These are phyloP conservation scores for Plutella xylostella DNA, from an alignment of 2,888 invertebrate species.

Conservation along the genomic window DNA sequence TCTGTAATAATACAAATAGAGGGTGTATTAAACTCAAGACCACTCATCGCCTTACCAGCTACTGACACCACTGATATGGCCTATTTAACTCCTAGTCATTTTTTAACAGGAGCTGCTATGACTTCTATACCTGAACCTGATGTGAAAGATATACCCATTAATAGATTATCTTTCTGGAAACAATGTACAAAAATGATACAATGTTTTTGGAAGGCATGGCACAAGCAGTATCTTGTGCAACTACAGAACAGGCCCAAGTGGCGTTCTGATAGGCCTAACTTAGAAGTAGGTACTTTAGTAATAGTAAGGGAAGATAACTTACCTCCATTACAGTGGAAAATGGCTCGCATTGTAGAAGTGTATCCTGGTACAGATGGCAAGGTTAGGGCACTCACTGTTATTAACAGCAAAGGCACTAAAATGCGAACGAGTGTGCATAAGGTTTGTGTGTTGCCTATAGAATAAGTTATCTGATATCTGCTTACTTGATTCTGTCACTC, in stretches of 20 bases:
- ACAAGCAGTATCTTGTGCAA: slow-evolving; percentile 9
- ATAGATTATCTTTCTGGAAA: slow-evolving; percentile 11
- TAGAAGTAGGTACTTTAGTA: slow-evolving; percentile 12
- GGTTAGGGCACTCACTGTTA: slow-evolving; percentile 7
- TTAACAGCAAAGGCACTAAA: slow-evolving; percentile 6
- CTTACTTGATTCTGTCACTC: no score
- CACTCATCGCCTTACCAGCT: slow-evolving; percentile 20
- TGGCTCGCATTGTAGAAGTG: slow-evolving; percentile 10
- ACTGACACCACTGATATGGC: slow-evolving; percentile 18
- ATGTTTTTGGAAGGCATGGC: slow-evolving; percentile 13
- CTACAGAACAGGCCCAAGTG: slow-evolving; percentile 14
- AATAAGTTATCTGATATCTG: neutral
- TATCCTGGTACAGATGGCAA: slow-evolving; percentile 13
- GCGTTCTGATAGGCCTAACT: slow-evolving; percentile 7
- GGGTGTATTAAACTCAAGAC: slow-evolving; percentile 21
- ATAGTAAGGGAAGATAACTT: slow-evolving; percentile 8
- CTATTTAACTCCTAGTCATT: slow-evolving; percentile 26
- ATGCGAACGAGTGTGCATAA: slow-evolving; percentile 4
- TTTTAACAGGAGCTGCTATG: slow-evolving; percentile 20
- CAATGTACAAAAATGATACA: slow-evolving; percentile 8
- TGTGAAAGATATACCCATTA: slow-evolving; percentile 3
- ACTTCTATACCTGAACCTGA: slow-evolving; percentile 11
- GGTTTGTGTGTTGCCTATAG: neutral
- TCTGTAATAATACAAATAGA: slow-evolving; percentile 21
- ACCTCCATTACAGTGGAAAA: slow-evolving; percentile 12